These are phyloP conservation scores for Pavo muticus DNA, from an alignment of 2,113 vertebrate species.

Conservation along the genomic window DNA sequence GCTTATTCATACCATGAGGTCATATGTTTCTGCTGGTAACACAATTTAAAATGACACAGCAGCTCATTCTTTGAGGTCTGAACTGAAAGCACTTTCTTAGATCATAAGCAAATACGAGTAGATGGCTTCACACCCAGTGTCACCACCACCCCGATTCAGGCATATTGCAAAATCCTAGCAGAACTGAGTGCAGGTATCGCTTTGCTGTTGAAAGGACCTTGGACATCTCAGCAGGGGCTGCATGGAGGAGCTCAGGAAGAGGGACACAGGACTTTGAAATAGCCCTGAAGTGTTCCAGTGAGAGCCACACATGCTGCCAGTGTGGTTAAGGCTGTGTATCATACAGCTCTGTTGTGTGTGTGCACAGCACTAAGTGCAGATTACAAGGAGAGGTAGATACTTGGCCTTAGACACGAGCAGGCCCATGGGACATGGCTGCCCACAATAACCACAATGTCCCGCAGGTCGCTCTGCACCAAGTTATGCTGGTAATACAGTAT, in stretches of 20 bases:
- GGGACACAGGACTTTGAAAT: neutral
- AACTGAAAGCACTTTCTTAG: constrained; percentile 1
- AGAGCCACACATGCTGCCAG: fast-evolving
- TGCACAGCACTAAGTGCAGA: fast-evolving
- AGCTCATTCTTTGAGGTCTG: constrained; percentile 1
- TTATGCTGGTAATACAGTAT: fast-evolving
- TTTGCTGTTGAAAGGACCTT: neutral
- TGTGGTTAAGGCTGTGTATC: neutral
- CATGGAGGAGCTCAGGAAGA: neutral
- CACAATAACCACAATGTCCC: fast-evolving
- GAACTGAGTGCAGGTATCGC: neutral
- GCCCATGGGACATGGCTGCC: neutral
- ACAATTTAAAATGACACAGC: neutral
- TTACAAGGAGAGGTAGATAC: neutral
- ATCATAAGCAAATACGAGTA: constrained; percentile 23
- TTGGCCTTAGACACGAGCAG: neutral
- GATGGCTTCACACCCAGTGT: neutral
- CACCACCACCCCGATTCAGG: neutral
- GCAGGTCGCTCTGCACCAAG: neutral
- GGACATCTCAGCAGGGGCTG: neutral
- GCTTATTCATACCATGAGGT: constrained; percentile 43
- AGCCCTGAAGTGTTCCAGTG: fast-evolving
- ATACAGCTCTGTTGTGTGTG: fast-evolving
- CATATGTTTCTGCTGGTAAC: constrained; percentile 2
- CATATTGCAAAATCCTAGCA: neutral